Evolutionary conservation across 2,113 vertebrate species (phyloP), one percentile per base, ranked within the genome.

Genomic region (Romanogobio albipinnatus): DNA sequence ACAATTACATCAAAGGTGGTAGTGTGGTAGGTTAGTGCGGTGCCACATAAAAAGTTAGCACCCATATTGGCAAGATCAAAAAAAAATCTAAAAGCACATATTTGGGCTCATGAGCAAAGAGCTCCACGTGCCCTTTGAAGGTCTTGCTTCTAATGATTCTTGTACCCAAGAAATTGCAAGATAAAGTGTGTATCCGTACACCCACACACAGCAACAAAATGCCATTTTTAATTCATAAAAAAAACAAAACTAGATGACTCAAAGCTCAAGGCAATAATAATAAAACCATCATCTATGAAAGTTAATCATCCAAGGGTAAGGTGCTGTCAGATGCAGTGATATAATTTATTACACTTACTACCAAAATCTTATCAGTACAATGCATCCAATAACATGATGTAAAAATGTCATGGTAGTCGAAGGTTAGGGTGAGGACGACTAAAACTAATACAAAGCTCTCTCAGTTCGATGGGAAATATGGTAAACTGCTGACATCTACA

Each of bases 301-400:
- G 76, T 26, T 45, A 79, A 62, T 79, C n/a, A 62, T 62, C 36
- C 36, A 47, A 26, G n/a, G 58, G 13, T 79, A 79, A 17, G n/a
- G 7, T 79, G 39, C 14, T 62, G 24, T 62, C 14, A 62, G 43
- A 79, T 29, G 58, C n/a, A 15, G 22, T 79, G 22, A 79, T 59
- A 77, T 39, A 7, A 62, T 62, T 79, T 79, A 79, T 79, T 79
- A 62, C n/a, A 10, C 33, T 15, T 13, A 14, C 39, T 26, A 79
- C 2, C 33, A 8, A 11, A 62, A 62, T 26, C 33, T 29, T 29
- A 62, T 64, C 58, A 79, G n/a, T 47, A 62, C 26, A 79, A 68
- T 22, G 19, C 62, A 68, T 45, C 56, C 13, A 47, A 64, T 33
- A 36, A 81, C 45, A 81, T 10, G 0, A 7, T 49, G 45, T 36